Percentiles rank a stretch among this genome's conserved stretches.
Evolutionary conservation across 1,140 invertebrate genomes (phyloP).

Genomic region (Drosophila triauraria): DNA sequence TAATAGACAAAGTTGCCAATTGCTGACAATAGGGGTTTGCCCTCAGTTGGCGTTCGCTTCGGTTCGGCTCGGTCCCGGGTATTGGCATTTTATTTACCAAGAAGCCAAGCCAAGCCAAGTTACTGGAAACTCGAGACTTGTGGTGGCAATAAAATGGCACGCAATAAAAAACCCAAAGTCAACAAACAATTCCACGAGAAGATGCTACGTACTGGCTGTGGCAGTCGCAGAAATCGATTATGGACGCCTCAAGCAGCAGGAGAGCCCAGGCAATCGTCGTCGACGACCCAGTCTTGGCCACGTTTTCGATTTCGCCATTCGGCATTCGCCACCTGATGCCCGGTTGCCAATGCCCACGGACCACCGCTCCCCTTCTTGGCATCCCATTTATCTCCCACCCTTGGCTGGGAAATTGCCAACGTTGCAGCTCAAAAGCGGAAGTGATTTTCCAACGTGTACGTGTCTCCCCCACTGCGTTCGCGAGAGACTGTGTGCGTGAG

Average conservation of each 20-base stretch:
- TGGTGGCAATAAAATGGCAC: constrained; percentile 75
- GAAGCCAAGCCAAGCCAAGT: constrained; percentile 19
- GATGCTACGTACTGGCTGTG: constrained; percentile 5
- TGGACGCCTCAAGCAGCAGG: constrained; percentile 33
- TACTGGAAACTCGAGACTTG: constrained; percentile 20
- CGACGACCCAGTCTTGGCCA: constrained; percentile 53
- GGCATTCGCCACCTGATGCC: constrained; percentile 63
- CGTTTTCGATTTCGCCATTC: constrained; percentile 75
- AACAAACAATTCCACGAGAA: constrained; percentile 70
- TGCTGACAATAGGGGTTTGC: constrained; percentile 60
- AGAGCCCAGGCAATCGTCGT: background rate
- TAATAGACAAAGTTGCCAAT: constrained; percentile 82
- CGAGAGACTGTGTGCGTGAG: constrained; percentile 2
- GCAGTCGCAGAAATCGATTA: constrained; percentile 52
- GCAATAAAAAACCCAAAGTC: constrained; percentile 84
- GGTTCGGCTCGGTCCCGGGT: background rate
- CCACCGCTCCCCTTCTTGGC: constrained; percentile 18
- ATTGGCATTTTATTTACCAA: constrained; percentile 55
- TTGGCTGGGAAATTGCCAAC: constrained; percentile 67
- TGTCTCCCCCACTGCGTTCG: constrained; percentile 20
- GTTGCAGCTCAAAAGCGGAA: constrained; percentile 76
- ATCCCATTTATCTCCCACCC: constrained; percentile 29
- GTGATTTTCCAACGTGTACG: constrained; percentile 72
- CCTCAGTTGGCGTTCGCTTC: constrained; percentile 3
- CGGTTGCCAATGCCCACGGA: constrained; percentile 22